Evolutionary conservation across 2,797 vertebrate genomes (phyloP).

Genomic region (Diplodus sargus): DNA sequence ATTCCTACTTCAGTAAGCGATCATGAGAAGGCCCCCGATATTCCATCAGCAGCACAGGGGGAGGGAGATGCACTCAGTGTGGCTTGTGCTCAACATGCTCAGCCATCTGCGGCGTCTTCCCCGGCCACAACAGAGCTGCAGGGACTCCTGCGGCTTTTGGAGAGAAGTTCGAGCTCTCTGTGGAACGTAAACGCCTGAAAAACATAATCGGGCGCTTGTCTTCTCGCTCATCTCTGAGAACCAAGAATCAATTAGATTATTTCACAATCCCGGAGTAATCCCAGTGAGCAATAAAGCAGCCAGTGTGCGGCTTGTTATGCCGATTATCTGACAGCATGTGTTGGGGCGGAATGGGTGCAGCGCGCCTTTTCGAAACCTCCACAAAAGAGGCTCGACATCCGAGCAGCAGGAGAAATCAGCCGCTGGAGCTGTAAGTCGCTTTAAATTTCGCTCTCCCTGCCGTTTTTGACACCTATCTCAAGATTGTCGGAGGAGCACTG

Average conservation of each 20-base stretch:
- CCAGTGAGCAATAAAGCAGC: background rate
- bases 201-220: background rate
- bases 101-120: conserved; percentile 55
- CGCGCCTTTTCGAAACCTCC: background rate
- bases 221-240: background rate
- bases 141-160: conserved; percentile 34
- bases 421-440: conserved; percentile 21
- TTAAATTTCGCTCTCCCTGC: conserved; percentile 36
- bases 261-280: background rate
- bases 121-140: conserved; percentile 16
- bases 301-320: conserved; percentile 9
- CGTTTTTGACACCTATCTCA: conserved; percentile 36
- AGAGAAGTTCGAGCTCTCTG: conserved; percentile 28
- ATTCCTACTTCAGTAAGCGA: conserved; percentile 55
- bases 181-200: background rate
- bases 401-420: conserved; percentile 40
- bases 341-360: background rate
- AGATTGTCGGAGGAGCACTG: conserved; percentile 19
- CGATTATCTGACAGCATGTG: conserved; percentile 21
- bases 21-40: conserved; percentile 53
- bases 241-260: conserved; percentile 22
- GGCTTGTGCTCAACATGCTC: conserved; percentile 49
- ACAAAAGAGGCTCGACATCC: conserved; percentile 39
- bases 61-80: conserved; percentile 56
- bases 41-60: conserved; percentile 68